A percentile compares a stretch with the other conserved stretches of the same genome.
These are phyloP conservation scores for Myotis myotis DNA, from an alignment of 2,797 vertebrate genomes.

Conservation along the genomic window DNA sequence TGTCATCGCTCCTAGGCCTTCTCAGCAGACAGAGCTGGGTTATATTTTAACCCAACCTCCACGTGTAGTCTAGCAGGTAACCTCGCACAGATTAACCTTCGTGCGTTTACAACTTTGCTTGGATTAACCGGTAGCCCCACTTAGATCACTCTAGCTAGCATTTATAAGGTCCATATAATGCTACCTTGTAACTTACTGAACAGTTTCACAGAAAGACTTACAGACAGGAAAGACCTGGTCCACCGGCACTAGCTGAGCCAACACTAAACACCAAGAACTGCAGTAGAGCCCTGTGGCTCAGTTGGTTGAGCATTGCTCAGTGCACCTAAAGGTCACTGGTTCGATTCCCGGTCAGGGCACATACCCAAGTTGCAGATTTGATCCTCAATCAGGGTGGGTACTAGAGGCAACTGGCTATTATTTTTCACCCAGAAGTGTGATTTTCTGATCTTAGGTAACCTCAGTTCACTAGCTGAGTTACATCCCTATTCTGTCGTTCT, in stretches of 20 bases:
- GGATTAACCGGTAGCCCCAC: not conserved
- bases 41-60: not conserved
- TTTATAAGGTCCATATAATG: not conserved
- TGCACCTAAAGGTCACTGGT: not conserved
- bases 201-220: not conserved
- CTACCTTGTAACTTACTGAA: not conserved
- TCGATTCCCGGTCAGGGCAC: not conserved
- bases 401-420: not conserved
- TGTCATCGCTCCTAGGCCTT: no score
- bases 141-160: not conserved
- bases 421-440: not conserved
- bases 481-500: not conserved
- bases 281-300: not conserved
- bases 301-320: not conserved
- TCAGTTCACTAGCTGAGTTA: not conserved
- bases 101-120: not conserved
- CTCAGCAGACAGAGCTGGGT: not conserved
- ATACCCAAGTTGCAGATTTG: not conserved
- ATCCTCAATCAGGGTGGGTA: not conserved
- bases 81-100: not conserved
- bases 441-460: not conserved
- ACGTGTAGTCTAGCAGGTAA: not conserved
- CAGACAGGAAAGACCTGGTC: not conserved
- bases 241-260: no score
- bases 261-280: not conserved